Evolutionary conservation across 1,140 invertebrate species (phyloP).

Genomic region (Charaxes varanes): DNA sequence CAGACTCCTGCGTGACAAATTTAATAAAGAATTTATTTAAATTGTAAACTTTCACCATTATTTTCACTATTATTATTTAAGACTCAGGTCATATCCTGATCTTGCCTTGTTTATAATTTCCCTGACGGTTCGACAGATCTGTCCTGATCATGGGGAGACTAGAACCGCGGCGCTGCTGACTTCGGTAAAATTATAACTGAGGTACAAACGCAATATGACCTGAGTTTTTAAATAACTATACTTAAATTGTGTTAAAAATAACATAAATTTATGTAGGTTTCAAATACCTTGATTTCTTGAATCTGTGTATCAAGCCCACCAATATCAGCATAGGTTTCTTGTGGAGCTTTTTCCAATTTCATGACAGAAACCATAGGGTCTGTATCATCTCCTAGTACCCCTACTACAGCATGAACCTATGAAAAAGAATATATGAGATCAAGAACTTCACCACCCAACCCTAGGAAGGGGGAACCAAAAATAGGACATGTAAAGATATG

Average conservation of each 20-base stretch:
- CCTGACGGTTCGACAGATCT: no score
- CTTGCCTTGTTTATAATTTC: no score
- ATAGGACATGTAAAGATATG: no score
- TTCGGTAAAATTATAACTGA: no score
- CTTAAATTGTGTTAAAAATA: no score
- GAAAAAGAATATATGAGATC: no score
- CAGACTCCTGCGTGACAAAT: conserved; percentile 90
- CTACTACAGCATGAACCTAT: conserved; percentile 97
- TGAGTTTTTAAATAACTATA: neutral
- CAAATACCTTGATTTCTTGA: conserved; percentile 87
- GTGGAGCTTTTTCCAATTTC: conserved; percentile 99
- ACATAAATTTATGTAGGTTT: neutral
- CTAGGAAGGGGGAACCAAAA: no score
- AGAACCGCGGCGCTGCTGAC: no score
- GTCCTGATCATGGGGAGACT: no score
- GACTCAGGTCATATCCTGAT: no score
- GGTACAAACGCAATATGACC: no score
- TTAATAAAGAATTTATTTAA: conserved; percentile 1
- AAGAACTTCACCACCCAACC: no score
- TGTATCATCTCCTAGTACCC: conserved; percentile 98
- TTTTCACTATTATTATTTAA: neutral
- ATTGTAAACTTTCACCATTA: neutral
- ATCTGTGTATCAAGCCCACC: conserved; percentile 99
- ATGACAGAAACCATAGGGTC: conserved; percentile 99
- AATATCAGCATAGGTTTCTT: conserved; percentile 99